Conservation (phyloP, 2,797 vertebrate species). For the Zenarchopterus dispar region DNA sequence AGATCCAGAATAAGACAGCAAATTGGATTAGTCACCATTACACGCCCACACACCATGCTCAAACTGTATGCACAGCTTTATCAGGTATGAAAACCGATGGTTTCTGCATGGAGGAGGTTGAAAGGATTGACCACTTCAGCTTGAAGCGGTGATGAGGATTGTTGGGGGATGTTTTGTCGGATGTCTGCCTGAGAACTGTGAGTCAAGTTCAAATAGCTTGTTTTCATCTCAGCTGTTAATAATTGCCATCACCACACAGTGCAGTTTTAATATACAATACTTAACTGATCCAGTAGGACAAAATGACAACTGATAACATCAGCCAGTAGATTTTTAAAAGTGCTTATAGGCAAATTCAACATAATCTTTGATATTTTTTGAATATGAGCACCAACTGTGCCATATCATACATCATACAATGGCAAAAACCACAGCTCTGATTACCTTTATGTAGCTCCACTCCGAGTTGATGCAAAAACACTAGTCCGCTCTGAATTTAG, state of each 20-base stretch:
- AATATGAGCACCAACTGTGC: too few relatives aligned
- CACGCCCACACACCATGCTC: conserved; percentile 62
- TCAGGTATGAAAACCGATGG: conserved; percentile 42
- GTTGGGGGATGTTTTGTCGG: conserved; percentile 46
- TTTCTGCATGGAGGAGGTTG: conserved; percentile 50
- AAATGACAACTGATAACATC: neutral
- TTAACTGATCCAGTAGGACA: neutral
- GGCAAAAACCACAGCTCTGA: too few relatives aligned
- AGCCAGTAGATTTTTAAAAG: too few relatives aligned
- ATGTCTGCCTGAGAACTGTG: conserved; percentile 43
- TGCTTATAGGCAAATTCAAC: too few relatives aligned
- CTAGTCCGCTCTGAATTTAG: too few relatives aligned
- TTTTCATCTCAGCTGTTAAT: conserved; percentile 30
- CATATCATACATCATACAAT: too few relatives aligned
- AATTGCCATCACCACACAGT: conserved; percentile 10
- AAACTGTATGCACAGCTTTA: conserved; percentile 43
- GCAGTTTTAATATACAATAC: conserved; percentile 10
- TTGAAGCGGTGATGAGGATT: conserved; percentile 42
- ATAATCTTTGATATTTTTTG: too few relatives aligned
- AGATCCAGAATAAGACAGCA: conserved; percentile 78
- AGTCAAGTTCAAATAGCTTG: conserved; percentile 52
- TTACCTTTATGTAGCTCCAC: too few relatives aligned
- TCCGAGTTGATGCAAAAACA: too few relatives aligned
- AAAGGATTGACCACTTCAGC: conserved; percentile 50
- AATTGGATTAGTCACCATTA: conserved; percentile 84